phyloP scores from a whole-genome alignment of 2,888 invertebrate genomes.

The Unio delphinus region DNA sequence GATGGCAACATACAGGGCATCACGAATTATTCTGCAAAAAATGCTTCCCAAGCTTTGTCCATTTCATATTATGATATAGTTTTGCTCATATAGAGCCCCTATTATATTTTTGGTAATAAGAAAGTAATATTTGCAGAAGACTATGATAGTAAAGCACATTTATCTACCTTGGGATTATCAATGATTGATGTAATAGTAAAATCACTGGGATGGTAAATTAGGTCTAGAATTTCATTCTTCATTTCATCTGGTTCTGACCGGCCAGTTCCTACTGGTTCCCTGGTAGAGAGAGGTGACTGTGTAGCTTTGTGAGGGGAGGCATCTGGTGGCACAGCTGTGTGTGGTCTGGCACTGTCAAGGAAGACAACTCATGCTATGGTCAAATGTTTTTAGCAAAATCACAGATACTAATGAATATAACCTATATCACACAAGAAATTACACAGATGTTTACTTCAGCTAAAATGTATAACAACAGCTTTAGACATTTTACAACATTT shows the following conservation, averaged over 20 bases:
- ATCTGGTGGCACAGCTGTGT: slow-evolving; percentile 64
- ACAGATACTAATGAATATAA: neutral
- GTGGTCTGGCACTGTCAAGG: slow-evolving; percentile 60
- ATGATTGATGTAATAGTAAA: slow-evolving; percentile 64
- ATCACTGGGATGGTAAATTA: slow-evolving; percentile 67
- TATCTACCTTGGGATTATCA: slow-evolving; percentile 66
- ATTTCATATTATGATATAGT: too few species aligned
- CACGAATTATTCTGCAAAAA: too few species aligned
- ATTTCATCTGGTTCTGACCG: slow-evolving; percentile 38
- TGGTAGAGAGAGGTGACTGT: slow-evolving; percentile 59
- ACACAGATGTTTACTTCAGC: too few species aligned
- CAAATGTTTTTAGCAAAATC: neutral
- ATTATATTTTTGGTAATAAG: too few species aligned
- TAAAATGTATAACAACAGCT: too few species aligned
- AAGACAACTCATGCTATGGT: too few species aligned
- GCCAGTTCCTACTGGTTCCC: slow-evolving; percentile 50
- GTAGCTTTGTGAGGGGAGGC: slow-evolving; percentile 57
- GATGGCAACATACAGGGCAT: too few species aligned
- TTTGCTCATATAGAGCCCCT: too few species aligned
- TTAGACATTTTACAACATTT: too few species aligned
- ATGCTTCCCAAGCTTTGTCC: too few species aligned
- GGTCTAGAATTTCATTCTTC: slow-evolving; percentile 43
- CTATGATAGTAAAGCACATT: too few species aligned
- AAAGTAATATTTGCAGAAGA: too few species aligned
- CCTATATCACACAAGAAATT: neutral